Evolutionary conservation across 1,140 invertebrate genomes (phyloP), one percentile per base, ranked within the genome.

Genomic region (Drosophila pseudoobscura): DNA sequence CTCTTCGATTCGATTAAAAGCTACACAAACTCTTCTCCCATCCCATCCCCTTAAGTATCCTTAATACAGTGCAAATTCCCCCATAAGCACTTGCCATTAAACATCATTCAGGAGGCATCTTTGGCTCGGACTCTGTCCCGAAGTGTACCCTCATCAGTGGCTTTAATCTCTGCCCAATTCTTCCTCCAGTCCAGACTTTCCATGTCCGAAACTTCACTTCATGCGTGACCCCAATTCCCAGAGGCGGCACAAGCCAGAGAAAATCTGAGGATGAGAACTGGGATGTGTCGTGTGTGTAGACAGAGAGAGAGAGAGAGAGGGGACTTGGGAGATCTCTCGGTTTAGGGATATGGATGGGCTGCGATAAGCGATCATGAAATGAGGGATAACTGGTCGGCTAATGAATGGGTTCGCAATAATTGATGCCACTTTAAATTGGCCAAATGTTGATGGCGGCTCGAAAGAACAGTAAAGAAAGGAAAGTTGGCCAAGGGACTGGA

Each of bases 391-490:
- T 85, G 82, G 78, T 51, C 74, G 80, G 74, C 82, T 85, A 88
- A 85, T 85, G 74, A 76, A 85, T 85, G 82, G 82, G 64, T 82
- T 85, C 83, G 65, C 74, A 87, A 85, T 88, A 85, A 85, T 85
- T 85, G 83, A 78, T 85, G 82, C 78, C 83, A 85, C 83, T 75
- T 87, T 80, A 85, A 82, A 85, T 59, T 85, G 80, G 64, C 71
- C 69, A 66, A 77, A 70, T 75, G 78, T 44, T 82, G 55, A 59
- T 62, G 65, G 65, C 45, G 46, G 7, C 54, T 20, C 24, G 60
- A 61, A 63, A 63, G 70, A 61, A 29, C 47, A 39, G 58, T 44
- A 65, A 44, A 15, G 47, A 64, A 74, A 80, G 78, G 77, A 75
- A 80, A 85, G 80, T 87, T 75, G 74, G 72, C 47, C 58, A 87